Base-by-base conservation (phyloP, 2,888 invertebrate genomes). In the Acleris emargana region DNA sequence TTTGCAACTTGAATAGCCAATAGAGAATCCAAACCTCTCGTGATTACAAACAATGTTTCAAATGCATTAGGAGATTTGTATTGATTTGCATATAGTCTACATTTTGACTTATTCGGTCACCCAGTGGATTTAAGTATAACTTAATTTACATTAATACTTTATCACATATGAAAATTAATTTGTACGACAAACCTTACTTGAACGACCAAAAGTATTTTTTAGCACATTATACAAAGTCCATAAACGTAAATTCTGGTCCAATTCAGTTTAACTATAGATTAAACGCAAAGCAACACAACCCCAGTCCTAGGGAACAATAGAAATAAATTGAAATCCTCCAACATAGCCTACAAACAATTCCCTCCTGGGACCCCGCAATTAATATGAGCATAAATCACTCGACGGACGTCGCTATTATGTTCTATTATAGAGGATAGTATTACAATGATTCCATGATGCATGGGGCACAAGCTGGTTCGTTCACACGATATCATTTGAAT, bases 351-450 rank as follows among this genome's bases (percentile, higher is more conserved):
- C 22, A 74, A 75, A 79, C 80, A 82, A 82, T 77, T 76, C 74
- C 57, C 57, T 57, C 57, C 69, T 71, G 72, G 68, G 74, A 77
- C 84, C 83, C 79, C 73, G 72, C 83, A 78, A 84, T 87, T 87
- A 86, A 84, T 86, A 81, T 71, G 75, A 74, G 63, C 76, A 84
- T 91, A 86, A 87, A 88, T 86, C 84, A 81, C 77, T 72, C 67
- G 69, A 69, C 62, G 55, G 57, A 64, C 58, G 71, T 71, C 73
- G 68, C 59, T 69, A 69, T 67, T 69, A 72, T 76, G 72, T 71
- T 72, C 64, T 75, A 70, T 64, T 64, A 54, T 55, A 43, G 13
- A 67, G 50, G 63, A 66, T 66, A 58, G 60, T 50, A 62, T 60
- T 69, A 71, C 61, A 64, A 69, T 67, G 28, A 49, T 51, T 16